Evolutionary conservation across 2,113 vertebrate genomes (phyloP), one percentile per base, ranked within the genome.

Genomic region (Desmodus rotundus): DNA sequence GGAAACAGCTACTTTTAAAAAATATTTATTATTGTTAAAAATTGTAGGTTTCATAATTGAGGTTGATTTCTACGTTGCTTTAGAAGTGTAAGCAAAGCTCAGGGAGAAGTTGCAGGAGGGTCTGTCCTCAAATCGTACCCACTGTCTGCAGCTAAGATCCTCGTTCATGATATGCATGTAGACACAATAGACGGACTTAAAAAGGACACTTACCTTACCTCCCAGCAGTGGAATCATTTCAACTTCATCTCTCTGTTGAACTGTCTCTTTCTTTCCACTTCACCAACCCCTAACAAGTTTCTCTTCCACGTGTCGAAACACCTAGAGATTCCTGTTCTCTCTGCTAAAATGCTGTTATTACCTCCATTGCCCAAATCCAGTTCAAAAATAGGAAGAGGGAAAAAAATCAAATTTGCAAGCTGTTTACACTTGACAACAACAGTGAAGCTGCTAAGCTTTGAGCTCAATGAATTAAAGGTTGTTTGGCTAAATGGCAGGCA

Each of bases 401-500:
- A 74, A 47, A 85, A 88, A 95, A 28, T n/a, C 87, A 38, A 82
- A 86, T 85, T 72, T 89, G 96, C 95, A 96, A 96, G 97, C 94
- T 93, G 87, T 56, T 98, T 94, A 43, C 16, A 92, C 91, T 97
- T 94, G 52, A 93, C 87, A 72, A 94, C 95, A 52, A 95, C 96
- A 92, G 91, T 93, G 95, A 97, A 95, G 94, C 98, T 95, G 92
- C 91, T 92, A 84, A 96, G 97, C 98, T 97, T 97, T 96, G 96
- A 98, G 97, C 97, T 96, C 98, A 97, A 98, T 98, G 98, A 98
- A 98, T 98, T 98, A 98, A 97, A 98, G 98, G 98, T 98, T 99
- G 99, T 99, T 99, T 99, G 98, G 98, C 98, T 98, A 98, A 99
- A 98, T 98, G 98, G 98, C 98, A 99, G 97, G 98, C 98, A 98